phyloP scores from a whole-genome alignment of 2,113 vertebrate genomes.

The Lophotis ruficrista region DNA sequence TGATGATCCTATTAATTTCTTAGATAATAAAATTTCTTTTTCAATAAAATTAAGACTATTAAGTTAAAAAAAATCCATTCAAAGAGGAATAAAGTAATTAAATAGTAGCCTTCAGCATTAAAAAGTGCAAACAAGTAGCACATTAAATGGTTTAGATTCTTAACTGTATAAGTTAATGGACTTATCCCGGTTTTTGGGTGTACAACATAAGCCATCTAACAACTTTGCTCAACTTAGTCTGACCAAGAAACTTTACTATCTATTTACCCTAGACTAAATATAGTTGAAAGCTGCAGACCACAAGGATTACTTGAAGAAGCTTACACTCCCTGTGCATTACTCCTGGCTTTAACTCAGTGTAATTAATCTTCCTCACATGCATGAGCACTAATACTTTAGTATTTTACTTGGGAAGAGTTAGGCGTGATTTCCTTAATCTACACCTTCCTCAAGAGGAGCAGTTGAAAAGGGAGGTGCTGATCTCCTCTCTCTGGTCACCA shows the following conservation, averaged over 20 bases:
- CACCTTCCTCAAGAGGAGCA: background rate
- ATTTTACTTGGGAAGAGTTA: background rate
- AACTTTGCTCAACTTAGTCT: background rate
- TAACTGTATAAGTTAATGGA: background rate
- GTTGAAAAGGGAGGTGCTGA: fast-evolving
- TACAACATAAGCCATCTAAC: background rate
- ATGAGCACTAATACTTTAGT: background rate
- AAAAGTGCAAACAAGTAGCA: background rate
- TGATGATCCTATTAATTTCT: background rate
- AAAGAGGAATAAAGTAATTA: background rate
- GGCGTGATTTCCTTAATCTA: background rate
- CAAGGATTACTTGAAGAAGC: background rate
- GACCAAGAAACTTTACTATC: background rate
- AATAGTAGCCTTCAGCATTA: background rate
- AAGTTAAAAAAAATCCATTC: background rate
- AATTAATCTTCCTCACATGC: background rate
- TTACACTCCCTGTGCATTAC: background rate
- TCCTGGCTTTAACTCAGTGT: background rate
- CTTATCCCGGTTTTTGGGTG: background rate
- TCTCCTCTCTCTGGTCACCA: background rate
- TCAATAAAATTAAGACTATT: background rate
- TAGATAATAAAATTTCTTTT: background rate
- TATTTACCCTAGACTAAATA: background rate
- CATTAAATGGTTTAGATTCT: background rate
- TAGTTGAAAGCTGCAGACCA: background rate